Conservation (phyloP, 2,888 invertebrate species). For the Eupithecia subumbrata region DNA sequence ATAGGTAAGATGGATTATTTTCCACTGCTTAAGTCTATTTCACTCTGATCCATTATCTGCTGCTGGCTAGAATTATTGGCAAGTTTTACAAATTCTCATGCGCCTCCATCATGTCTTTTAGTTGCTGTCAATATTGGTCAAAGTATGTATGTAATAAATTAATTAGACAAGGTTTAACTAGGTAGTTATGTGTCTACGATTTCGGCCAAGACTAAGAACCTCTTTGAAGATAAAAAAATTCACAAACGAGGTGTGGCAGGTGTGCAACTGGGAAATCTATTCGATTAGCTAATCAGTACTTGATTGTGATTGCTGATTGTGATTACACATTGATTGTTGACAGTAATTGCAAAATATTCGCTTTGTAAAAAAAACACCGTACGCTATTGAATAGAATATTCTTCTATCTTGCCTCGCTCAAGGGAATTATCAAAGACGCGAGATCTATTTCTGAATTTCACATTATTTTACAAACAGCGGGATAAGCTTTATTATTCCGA, state of each 20-base stretch:
- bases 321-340: neutral
- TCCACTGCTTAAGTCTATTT: no score
- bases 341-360: neutral
- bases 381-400: no score
- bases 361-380: neutral
- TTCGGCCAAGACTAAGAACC: no score
- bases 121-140: no score
- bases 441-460: neutral
- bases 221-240: no score
- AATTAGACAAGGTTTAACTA: no score
- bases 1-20: no score
- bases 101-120: neutral
- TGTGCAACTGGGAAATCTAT: neutral
- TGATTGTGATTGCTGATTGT: neutral
- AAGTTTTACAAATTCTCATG: neutral
- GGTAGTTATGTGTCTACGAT: no score
- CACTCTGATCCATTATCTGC: neutral
- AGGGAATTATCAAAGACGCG: neutral
- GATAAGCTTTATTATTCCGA: neutral
- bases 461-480: neutral
- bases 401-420: neutral
- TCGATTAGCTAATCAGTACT: neutral
- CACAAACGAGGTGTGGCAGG: no score
- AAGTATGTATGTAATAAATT: no score
- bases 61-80: neutral